Conservation (phyloP, 2,888 invertebrate genomes). For the Ceriagrion tenellum region DNA sequence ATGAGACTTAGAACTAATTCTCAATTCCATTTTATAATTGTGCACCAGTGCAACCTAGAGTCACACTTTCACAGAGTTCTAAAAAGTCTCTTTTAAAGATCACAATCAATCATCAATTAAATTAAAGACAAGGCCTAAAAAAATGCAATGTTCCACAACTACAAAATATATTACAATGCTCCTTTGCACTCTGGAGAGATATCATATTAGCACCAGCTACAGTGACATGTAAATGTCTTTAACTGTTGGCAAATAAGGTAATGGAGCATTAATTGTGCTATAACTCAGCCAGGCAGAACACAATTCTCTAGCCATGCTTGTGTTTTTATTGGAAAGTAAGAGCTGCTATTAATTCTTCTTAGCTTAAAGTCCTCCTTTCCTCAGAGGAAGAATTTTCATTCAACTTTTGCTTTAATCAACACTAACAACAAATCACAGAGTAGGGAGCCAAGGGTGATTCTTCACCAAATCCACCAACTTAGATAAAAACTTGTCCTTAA, state of each 20-base stretch:
- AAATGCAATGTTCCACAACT: conserved; percentile 6
- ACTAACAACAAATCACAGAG: conserved; percentile 57
- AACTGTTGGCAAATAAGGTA: conserved; percentile 34
- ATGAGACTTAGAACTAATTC: conserved; percentile 46
- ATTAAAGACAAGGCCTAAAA: conserved; percentile 48
- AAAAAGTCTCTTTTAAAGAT: conserved; percentile 40
- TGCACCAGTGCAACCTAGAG: conserved; percentile 49
- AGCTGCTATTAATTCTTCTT: conserved; percentile 61
- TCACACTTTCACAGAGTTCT: conserved; percentile 48
- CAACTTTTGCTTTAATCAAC: background rate
- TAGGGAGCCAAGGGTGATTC: conserved; percentile 29
- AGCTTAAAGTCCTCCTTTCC: conserved; percentile 24
- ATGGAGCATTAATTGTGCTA: conserved; percentile 54
- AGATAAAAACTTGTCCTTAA: background rate
- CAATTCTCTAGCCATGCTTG: conserved; percentile 30
- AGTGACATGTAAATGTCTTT: background rate
- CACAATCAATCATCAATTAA: conserved; percentile 59
- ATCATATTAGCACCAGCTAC: conserved; percentile 55
- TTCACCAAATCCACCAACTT: conserved; percentile 37
- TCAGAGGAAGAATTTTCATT: background rate
- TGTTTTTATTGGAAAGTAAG: conserved; percentile 21
- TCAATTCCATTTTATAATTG: conserved; percentile 47
- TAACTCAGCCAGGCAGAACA: conserved; percentile 51
- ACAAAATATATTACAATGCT: conserved; percentile 54
- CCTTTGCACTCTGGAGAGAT: conserved; percentile 17